These are phyloP conservation scores for Muntiacus reevesi DNA, from an alignment of 2,113 vertebrate genomes.

Conservation along the genomic window DNA sequence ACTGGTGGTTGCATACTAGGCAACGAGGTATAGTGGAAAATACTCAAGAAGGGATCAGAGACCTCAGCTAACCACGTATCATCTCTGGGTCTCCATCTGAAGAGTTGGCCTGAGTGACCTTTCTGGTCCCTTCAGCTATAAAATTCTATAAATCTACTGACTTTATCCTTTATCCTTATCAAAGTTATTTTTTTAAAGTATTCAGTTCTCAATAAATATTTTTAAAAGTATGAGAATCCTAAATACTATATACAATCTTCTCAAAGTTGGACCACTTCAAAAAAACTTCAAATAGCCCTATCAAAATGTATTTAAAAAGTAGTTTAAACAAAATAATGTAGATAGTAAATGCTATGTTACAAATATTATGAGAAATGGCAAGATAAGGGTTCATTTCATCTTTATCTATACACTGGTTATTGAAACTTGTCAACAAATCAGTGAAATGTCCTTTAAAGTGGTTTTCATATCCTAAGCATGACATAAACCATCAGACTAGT, in stretches of 20 bases:
- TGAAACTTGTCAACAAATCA: conserved; percentile 1
- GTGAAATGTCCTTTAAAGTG: conserved; percentile 15
- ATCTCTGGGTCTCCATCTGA: background rate
- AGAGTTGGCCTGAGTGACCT: background rate
- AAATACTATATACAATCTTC: background rate
- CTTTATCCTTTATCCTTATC: background rate
- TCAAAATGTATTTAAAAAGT: background rate
- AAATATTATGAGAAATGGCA: background rate
- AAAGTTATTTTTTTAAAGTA: background rate
- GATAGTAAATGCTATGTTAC: background rate
- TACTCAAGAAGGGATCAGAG: background rate
- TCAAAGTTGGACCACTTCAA: background rate
- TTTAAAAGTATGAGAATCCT: background rate
- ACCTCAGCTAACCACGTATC: background rate
- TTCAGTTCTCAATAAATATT: background rate
- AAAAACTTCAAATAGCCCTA: background rate
- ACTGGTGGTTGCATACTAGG: background rate
- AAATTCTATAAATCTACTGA: background rate
- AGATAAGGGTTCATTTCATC: conserved; percentile 11
- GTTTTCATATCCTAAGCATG: background rate
- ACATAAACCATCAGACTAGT: background rate
- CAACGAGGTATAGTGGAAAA: background rate
- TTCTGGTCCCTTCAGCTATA: background rate
- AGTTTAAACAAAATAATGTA: conserved; percentile 19
- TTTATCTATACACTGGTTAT: background rate